Conservation (phyloP, 2,113 vertebrate species). For the Catharus bicknelli region DNA sequence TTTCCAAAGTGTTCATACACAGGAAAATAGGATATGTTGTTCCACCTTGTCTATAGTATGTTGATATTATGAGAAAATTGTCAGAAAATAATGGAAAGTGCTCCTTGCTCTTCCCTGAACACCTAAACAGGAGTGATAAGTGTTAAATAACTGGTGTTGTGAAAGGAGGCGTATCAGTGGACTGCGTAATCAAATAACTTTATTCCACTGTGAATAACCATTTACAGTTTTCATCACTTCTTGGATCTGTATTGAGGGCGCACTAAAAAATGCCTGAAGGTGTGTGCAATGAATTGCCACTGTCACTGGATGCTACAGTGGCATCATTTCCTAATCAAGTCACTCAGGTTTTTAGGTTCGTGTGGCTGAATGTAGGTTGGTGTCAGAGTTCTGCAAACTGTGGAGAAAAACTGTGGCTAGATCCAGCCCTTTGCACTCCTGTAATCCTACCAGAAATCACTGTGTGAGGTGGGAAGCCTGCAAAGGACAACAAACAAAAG, state of each 20-base stretch:
- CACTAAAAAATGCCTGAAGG: background rate
- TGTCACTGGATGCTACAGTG: background rate
- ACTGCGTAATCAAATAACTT: background rate
- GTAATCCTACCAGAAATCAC: background rate
- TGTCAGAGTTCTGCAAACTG: background rate
- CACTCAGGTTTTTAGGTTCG: background rate
- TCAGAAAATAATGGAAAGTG: background rate
- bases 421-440: background rate
- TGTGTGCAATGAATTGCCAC: background rate
- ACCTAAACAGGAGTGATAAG: background rate
- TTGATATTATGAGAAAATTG: background rate
- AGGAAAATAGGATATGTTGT: background rate
- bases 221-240: background rate
- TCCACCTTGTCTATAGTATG: background rate
- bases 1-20: background rate
- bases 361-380: background rate
- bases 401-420: background rate
- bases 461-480: accelerated
- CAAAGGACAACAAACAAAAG: background rate
- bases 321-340: background rate
- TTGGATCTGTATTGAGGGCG: background rate
- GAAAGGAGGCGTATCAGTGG: background rate
- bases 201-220: background rate
- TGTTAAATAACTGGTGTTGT: background rate
- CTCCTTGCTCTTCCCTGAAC: background rate